phyloP scores from a whole-genome alignment of 2,797 vertebrate species.

The Mustela erminea region DNA sequence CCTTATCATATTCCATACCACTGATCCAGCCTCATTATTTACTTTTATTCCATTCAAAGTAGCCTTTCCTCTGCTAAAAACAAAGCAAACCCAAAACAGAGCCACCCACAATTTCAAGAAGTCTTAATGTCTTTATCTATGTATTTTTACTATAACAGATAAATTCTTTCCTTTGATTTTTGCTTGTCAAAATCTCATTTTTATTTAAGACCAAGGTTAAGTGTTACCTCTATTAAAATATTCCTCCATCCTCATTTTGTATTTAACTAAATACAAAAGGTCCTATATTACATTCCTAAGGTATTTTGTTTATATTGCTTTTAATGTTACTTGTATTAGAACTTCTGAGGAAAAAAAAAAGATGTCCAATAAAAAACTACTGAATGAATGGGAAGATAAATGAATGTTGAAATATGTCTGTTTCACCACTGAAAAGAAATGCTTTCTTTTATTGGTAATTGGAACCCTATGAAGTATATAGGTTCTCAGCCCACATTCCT shows the following conservation, averaged over 20 bases:
- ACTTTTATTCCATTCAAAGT: background rate
- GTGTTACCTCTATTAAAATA: constrained; percentile 44
- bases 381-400: background rate
- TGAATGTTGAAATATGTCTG: background rate
- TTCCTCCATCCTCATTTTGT: background rate
- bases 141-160: background rate
- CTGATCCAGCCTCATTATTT: background rate
- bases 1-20: background rate
- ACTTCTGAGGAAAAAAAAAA: background rate
- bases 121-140: background rate
- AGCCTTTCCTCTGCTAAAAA: background rate
- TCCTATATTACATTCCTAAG: background rate
- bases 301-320: background rate
- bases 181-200: constrained; percentile 17
- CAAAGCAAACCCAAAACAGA: constrained; percentile 16
- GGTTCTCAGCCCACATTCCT: background rate
- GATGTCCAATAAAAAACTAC: background rate
- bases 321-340: constrained; percentile 14
- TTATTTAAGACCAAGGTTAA: constrained; percentile 45
- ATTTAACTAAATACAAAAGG: background rate
- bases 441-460: background rate
- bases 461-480: background rate
- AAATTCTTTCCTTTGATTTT: background rate
- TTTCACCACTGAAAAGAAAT: constrained; percentile 5
- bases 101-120: background rate